Conservation (phyloP, 1,140 invertebrate species). For the Acyrthosiphon pisum region DNA sequence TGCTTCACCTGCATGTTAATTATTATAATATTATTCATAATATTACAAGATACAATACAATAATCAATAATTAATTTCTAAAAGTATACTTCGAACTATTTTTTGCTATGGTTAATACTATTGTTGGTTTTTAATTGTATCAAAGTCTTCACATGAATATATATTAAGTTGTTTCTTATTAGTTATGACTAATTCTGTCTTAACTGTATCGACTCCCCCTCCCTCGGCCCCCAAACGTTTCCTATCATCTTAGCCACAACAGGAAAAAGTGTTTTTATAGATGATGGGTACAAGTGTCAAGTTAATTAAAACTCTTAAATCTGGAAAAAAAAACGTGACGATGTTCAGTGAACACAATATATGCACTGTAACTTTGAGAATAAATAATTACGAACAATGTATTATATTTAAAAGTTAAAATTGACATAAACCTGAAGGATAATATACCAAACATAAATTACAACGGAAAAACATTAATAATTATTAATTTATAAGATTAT, state of each 20-base stretch:
- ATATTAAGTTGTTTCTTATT: background rate
- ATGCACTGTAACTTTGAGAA: too few relatives aligned
- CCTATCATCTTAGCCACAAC: background rate
- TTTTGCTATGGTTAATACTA: too few relatives aligned
- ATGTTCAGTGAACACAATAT: too few relatives aligned
- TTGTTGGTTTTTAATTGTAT: background rate
- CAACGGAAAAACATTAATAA: background rate
- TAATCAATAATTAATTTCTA: too few relatives aligned
- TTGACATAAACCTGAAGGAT: background rate
- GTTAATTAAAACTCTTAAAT: background rate
- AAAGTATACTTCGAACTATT: too few relatives aligned
- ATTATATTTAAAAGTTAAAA: slow-evolving; percentile 2
- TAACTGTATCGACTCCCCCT: background rate
- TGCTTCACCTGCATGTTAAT: too few relatives aligned
- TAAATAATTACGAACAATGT: too few relatives aligned
- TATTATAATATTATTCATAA: too few relatives aligned
- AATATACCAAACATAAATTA: background rate
- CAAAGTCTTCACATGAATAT: background rate
- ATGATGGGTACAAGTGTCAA: background rate
- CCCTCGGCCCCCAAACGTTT: background rate
- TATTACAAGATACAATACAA: too few relatives aligned
- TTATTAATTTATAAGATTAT: background rate
- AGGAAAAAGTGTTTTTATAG: background rate
- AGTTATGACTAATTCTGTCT: background rate
- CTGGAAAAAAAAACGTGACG: too few relatives aligned